These are phyloP conservation scores for Nasonia vitripennis DNA, from an alignment of 1,140 invertebrate species.

Conservation along the genomic window DNA sequence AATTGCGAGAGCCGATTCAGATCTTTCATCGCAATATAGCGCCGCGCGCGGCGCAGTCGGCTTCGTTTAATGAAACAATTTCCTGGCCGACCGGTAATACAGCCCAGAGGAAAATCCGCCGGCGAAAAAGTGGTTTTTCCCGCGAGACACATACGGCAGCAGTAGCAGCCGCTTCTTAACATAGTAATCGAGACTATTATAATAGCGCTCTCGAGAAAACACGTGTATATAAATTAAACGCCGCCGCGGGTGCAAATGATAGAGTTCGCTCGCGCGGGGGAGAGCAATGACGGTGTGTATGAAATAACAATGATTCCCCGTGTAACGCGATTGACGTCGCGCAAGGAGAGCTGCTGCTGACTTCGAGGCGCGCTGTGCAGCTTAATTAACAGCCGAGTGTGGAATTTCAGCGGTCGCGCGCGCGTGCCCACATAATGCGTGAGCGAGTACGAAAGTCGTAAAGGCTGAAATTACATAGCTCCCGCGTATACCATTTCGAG, in stretches of 20 bases:
- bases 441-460: constrained; percentile 49
- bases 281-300: not conserved
- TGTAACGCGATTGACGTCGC: constrained; percentile 18
- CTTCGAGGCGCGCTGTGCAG: constrained; percentile 10
- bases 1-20: not conserved
- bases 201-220: not conserved
- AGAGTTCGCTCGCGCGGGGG: not conserved
- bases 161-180: not conserved
- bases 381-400: constrained; percentile 60
- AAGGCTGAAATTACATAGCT: constrained; percentile 62
- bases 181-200: constrained; percentile 5
- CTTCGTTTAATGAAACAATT: constrained; percentile 10
- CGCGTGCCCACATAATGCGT: constrained; percentile 8
- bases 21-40: not conserved
- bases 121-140: not conserved
- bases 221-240: constrained; percentile 12
- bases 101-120: not conserved
- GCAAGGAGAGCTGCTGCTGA: not conserved
- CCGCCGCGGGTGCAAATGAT: not conserved
- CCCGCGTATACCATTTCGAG: constrained; percentile 49
- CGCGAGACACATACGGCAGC: not conserved
- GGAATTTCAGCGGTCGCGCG: constrained; percentile 58
- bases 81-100: not conserved
- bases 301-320: constrained; percentile 30
- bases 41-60: too few relatives aligned